These are phyloP conservation scores for Drosophila nigritarsus DNA, from an alignment of 2,888 invertebrate species.

Conservation along the genomic window DNA sequence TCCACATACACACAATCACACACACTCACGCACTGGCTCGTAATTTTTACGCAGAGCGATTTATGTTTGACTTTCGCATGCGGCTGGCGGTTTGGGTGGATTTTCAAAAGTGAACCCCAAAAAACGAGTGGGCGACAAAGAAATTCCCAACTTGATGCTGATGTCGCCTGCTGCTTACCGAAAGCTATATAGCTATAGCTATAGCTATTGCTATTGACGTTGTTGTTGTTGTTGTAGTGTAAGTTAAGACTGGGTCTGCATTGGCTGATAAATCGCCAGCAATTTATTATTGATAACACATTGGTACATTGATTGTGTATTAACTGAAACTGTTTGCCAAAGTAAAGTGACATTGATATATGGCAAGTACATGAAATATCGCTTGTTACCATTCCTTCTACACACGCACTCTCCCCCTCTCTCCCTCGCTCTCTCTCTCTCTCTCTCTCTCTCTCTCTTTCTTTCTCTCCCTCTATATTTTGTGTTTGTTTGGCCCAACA, in stretches of 20 bases:
- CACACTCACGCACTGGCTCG: constrained; percentile 40
- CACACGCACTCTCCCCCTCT: background rate
- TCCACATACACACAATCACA: constrained; percentile 22
- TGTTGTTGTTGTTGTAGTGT: constrained; percentile 37
- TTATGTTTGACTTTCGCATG: constrained; percentile 82
- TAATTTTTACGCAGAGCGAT: constrained; percentile 74
- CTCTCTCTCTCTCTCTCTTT: constrained; percentile 2
- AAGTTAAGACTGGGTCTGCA: constrained; percentile 67
- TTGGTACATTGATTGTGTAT: constrained; percentile 82
- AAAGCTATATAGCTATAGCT: constrained; percentile 31
- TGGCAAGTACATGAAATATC: constrained; percentile 79
- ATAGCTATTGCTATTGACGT: constrained; percentile 15
- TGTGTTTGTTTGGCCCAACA: constrained; percentile 33
- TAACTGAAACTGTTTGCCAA: constrained; percentile 82
- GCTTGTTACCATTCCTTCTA: constrained; percentile 67
- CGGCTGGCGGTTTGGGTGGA: constrained; percentile 75
- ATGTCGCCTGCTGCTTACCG: constrained; percentile 53
- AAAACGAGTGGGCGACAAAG: constrained; percentile 26
- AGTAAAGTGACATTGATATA: constrained; percentile 81
- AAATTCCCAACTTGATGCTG: constrained; percentile 52
- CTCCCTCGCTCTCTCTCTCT: constrained; percentile 7
- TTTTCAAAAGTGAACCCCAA: constrained; percentile 60
- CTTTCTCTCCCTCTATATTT: background rate
- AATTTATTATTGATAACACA: constrained; percentile 81
- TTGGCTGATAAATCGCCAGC: constrained; percentile 79